phyloP scores from a whole-genome alignment of 1,140 invertebrate species.

The Piezodorus guildinii region DNA sequence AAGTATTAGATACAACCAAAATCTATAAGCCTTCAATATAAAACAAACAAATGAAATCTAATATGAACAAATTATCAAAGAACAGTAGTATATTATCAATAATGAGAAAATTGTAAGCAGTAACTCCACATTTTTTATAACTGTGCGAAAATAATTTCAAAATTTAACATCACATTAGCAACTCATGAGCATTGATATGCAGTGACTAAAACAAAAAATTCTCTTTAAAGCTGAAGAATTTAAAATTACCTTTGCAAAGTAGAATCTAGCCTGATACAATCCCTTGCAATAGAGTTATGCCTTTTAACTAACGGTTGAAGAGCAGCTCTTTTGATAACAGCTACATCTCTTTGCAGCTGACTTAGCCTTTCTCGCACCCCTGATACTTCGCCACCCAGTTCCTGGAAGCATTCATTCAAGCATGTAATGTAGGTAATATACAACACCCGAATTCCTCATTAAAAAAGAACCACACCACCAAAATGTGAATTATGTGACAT shows the following conservation, averaged over 20 bases:
- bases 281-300: slow-evolving; percentile 45
- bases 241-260: slow-evolving; percentile 38
- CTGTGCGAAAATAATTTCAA: too few species aligned
- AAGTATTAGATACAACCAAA: too few species aligned
- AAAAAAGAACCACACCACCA: too few species aligned
- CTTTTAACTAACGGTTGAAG: slow-evolving; percentile 43
- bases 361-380: slow-evolving; percentile 49
- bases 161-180: too few species aligned
- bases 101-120: too few species aligned
- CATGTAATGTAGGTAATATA: not conserved
- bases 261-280: slow-evolving; percentile 49
- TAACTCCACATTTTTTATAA: too few species aligned
- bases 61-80: too few species aligned
- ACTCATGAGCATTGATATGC: not conserved
- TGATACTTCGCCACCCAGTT: slow-evolving; percentile 48
- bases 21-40: too few species aligned
- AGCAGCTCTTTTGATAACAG: slow-evolving; percentile 42
- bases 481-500: too few species aligned
- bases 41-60: too few species aligned
- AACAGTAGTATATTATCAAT: too few species aligned
- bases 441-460: too few species aligned
- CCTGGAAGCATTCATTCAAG: slow-evolving; percentile 31
- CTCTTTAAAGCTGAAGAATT: not conserved
- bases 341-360: slow-evolving; percentile 50
- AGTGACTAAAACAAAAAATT: not conserved